Percentiles rank a stretch among this genome's conserved stretches.
Conservation (phyloP, 1,140 invertebrate genomes). For the Aleiodes sp. region DNA sequence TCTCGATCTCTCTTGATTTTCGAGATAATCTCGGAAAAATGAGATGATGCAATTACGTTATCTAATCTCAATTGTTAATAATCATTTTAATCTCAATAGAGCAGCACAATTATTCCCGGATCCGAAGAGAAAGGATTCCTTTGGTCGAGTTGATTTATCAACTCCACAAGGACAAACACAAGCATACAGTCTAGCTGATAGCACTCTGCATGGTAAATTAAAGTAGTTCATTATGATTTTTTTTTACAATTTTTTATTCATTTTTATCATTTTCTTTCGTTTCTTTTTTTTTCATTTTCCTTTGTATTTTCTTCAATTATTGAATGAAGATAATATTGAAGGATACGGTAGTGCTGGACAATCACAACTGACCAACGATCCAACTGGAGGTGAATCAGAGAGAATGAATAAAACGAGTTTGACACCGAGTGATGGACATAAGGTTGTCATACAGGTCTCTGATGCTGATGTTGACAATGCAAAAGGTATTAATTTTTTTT, state of each 20-base stretch:
- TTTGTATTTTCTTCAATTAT: constrained; percentile 2
- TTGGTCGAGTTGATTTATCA: constrained; percentile 50
- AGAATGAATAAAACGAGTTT: constrained; percentile 56
- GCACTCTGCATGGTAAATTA: constrained; percentile 50
- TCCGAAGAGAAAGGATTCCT: constrained; percentile 56
- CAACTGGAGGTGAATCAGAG: constrained; percentile 47
- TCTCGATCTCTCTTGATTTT: no score
- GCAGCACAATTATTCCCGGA: constrained; percentile 65
- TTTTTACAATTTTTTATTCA: constrained; percentile 17
- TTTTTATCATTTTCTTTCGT: constrained; percentile 19
- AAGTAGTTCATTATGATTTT: background rate
- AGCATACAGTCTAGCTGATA: constrained; percentile 61
- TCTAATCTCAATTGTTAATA: no score
- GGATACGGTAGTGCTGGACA: constrained; percentile 58
- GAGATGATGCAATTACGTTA: no score
- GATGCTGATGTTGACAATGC: constrained; percentile 56
- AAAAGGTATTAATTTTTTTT: no score
- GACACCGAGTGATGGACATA: constrained; percentile 59
- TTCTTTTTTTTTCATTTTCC: constrained; percentile 1
- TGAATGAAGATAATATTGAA: constrained; percentile 53
- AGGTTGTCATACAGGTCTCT: constrained; percentile 65
- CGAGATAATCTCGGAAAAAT: no score
- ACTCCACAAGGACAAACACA: constrained; percentile 59
- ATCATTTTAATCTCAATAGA: no score
- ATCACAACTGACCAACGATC: constrained; percentile 53